These are phyloP conservation scores for Heloderma charlesbogerti DNA, from an alignment of 2,113 vertebrate genomes.

Conservation along the genomic window DNA sequence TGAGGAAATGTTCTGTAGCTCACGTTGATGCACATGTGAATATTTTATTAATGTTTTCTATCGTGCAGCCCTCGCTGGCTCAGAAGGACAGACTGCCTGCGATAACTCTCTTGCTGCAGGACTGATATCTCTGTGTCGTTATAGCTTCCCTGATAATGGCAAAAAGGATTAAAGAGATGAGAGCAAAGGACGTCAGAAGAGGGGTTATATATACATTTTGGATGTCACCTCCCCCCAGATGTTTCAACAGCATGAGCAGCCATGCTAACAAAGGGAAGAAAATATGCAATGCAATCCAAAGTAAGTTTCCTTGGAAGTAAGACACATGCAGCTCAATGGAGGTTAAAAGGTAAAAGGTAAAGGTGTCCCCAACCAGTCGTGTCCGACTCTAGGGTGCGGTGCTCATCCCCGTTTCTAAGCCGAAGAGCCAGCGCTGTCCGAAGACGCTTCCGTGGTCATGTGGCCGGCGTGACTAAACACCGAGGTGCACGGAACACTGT, in stretches of 20 bases:
- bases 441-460: too few species aligned
- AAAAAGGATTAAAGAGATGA: constrained; percentile 23
- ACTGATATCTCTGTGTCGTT: constrained; percentile 10
- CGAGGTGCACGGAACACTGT: too few species aligned
- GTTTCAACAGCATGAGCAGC: background rate
- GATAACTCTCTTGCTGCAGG: constrained; percentile 21
- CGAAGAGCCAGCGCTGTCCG: too few species aligned
- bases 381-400: too few species aligned
- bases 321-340: too few species aligned
- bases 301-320: too few species aligned
- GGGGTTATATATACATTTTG: background rate
- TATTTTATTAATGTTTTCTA: constrained; percentile 20
- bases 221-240: background rate
- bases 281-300: background rate
- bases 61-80: background rate
- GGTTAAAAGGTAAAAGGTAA: too few species aligned
- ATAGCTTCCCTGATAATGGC: background rate
- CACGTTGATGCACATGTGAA: background rate
- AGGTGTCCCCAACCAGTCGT: too few species aligned
- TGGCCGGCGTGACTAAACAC: too few species aligned
- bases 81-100: constrained; percentile 24
- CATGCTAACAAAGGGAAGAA: background rate
- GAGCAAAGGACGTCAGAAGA: constrained; percentile 1
- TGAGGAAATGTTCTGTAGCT: background rate
- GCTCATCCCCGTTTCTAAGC: too few species aligned